Percentiles rank a stretch among this genome's conserved stretches.
These are phyloP conservation scores for Aleiodes sp. DNA, from an alignment of 1,140 invertebrate species.

Conservation along the genomic window DNA sequence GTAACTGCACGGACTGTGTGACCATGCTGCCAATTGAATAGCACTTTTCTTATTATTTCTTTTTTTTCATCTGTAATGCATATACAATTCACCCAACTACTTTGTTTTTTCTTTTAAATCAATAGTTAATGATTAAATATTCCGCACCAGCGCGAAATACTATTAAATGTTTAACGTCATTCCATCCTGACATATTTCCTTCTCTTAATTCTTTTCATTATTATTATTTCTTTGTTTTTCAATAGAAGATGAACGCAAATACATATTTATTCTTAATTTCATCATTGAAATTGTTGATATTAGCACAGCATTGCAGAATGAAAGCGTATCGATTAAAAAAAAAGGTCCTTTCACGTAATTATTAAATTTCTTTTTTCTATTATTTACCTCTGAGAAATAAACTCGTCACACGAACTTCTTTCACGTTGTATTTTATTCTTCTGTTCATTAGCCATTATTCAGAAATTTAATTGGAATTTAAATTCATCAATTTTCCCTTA, in stretches of 20 bases:
- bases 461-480: no score
- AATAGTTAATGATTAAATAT: slow-evolving; percentile 39
- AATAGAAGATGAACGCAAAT: slow-evolving; percentile 35
- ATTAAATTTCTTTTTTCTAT: slow-evolving; percentile 7
- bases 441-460: slow-evolving; percentile 31
- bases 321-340: slow-evolving; percentile 49
- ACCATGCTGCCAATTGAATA: slow-evolving; percentile 47
- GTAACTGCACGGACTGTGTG: not conserved
- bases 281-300: slow-evolving; percentile 50
- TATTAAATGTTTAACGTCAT: slow-evolving; percentile 32
- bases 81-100: slow-evolving; percentile 14
- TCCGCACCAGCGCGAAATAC: slow-evolving; percentile 63
- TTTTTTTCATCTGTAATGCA: slow-evolving; percentile 33
- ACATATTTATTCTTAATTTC: slow-evolving; percentile 33
- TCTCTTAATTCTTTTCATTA: slow-evolving; percentile 31
- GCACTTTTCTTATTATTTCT: slow-evolving; percentile 39
- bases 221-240: slow-evolving; percentile 28
- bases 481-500: no score
- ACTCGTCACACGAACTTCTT: not conserved
- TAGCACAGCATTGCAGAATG: slow-evolving; percentile 56
- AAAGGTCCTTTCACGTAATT: slow-evolving; percentile 29
- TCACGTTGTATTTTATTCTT: not conserved
- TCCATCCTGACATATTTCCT: slow-evolving; percentile 26
- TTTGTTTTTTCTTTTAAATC: slow-evolving; percentile 25
- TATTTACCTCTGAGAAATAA: not conserved